Evolutionary conservation across 2,888 invertebrate genomes (phyloP).

Genomic region (Aradus depressus): DNA sequence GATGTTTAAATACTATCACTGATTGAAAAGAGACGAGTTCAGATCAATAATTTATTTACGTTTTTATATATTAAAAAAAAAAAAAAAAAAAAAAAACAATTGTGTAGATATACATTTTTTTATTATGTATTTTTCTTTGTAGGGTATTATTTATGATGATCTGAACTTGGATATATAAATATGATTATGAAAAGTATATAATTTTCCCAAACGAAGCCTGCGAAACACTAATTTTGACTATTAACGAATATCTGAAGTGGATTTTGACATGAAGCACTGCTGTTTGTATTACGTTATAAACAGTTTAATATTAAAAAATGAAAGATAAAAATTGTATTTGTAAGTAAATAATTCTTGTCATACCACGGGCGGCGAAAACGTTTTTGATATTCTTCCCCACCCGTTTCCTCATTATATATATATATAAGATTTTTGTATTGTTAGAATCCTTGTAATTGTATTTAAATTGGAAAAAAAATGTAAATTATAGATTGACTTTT

Average conservation of each 20-base stretch:
- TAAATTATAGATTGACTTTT: conserved; percentile 18
- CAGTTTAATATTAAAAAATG: conserved; percentile 12
- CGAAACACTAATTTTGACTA: conserved; percentile 27
- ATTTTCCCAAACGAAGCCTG: conserved; percentile 28
- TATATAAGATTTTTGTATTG: conserved; percentile 28
- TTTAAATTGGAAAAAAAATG: conserved; percentile 28
- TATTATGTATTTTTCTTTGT: conserved; percentile 20
- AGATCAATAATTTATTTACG: conserved; percentile 17
- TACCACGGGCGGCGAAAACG: conserved; percentile 23
- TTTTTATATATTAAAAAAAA: conserved; percentile 10
- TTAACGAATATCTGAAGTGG: conserved; percentile 25
- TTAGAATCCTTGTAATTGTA: conserved; percentile 31
- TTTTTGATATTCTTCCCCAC: conserved; percentile 27
- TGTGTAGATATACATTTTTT: conserved; percentile 15
- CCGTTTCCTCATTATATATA: conserved; percentile 24
- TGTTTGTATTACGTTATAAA: conserved; percentile 20
- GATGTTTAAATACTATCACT: conserved; percentile 19
- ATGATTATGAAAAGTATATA: conserved; percentile 11
- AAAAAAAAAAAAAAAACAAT: conserved; percentile 1
- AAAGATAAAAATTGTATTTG: conserved; percentile 20
- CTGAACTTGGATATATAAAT: conserved; percentile 20
- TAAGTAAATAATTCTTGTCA: conserved; percentile 26
- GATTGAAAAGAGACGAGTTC: conserved; percentile 16
- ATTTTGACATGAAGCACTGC: conserved; percentile 22
- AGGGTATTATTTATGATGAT: conserved; percentile 16